A percentile compares a stretch with the other conserved stretches of the same genome.
These are phyloP conservation scores for Orchesella flavescens DNA, from an alignment of 2,888 invertebrate genomes.

Conservation along the genomic window DNA sequence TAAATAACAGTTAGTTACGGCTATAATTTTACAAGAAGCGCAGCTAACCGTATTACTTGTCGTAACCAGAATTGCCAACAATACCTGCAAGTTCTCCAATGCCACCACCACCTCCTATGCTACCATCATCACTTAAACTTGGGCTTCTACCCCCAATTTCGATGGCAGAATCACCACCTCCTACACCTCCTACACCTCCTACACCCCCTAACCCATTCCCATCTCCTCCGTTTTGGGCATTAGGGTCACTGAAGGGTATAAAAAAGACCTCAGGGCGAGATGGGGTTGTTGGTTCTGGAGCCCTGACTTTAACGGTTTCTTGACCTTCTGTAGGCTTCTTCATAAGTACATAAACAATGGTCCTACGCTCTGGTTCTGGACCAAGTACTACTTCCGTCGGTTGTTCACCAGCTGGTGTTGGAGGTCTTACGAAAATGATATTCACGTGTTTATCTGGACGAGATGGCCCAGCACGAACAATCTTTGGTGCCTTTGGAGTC, in stretches of 20 bases:
- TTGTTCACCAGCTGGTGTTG: slow-evolving; percentile 32
- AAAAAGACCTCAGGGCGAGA: slow-evolving; percentile 41
- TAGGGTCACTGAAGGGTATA: slow-evolving; percentile 40
- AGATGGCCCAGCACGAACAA: slow-evolving; percentile 57
- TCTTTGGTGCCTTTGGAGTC: slow-evolving; percentile 32
- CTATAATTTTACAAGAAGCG: not conserved
- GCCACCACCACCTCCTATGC: no score
- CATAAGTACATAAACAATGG: slow-evolving; percentile 49
- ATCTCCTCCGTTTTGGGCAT: slow-evolving; percentile 17
- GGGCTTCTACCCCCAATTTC: slow-evolving; percentile 23
- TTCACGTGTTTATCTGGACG: slow-evolving; percentile 43
- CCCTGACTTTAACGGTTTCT: slow-evolving; percentile 25
- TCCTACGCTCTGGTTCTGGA: slow-evolving; percentile 46
- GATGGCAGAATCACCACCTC: slow-evolving; percentile 3
- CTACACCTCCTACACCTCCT: slow-evolving; percentile 31
- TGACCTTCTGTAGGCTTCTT: slow-evolving; percentile 38
- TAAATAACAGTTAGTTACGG: not conserved
- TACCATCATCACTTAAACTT: no score
- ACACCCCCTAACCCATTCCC: slow-evolving; percentile 33
- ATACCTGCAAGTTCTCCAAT: slow-evolving; percentile 9
- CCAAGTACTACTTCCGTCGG: slow-evolving; percentile 42
- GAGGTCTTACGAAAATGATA: slow-evolving; percentile 52
- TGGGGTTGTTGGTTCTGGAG: slow-evolving; percentile 27
- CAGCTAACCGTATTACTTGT: no score
- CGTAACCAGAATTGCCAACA: no score